Base-by-base conservation (phyloP, 2,113 vertebrate species). In the Notarius lentiginosus region DNA sequence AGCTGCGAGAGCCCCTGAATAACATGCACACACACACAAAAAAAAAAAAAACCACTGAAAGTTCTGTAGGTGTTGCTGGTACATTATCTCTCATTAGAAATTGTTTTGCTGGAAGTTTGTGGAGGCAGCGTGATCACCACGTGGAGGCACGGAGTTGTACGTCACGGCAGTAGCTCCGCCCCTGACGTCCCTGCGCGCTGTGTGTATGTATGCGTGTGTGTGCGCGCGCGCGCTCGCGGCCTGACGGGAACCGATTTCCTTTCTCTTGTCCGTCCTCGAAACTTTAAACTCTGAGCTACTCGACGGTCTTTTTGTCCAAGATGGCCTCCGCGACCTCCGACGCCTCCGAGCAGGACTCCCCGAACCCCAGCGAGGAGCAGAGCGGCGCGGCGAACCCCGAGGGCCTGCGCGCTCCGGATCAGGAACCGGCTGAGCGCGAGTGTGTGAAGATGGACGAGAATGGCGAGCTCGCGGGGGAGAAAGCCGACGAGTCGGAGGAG, bases 341-440 rank as follows among this genome's bases (percentile, higher is more conserved):
- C 14, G 90, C 85, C 4, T 80, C 91, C 63, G 90, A 92, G 20
- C 89, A 84, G 55, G 92, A 92, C 30, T 91, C 91, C 7, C 77
- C 86, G 12, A 27, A 86, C 10, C 51, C 83, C 14, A 61, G 89
- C n/a, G 87, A 87, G 1, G 90, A 85, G 68, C 88, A 89, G 0
- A 87, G 89, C 68, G 84, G 90, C 89, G 90, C 90, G 61, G 68
- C 55, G 8, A 91, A 90, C 86, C 86, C 84, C 18, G 90, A 92
- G 91, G 94, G 93, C 94, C 94, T 89, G 86, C 89, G 91, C 84
- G 92, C 92, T 91, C 81, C 86, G 86, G 89, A 91, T 89, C 92
- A 91, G 92, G 94, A 95, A 88, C 89, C 95, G 93, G 94, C 90
- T 88, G 91, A 93, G 91, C 90, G 86, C 82, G 93, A 92, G 85